Conservation (phyloP, 1,140 invertebrate genomes). For the Diabrotica virgifera region DNA sequence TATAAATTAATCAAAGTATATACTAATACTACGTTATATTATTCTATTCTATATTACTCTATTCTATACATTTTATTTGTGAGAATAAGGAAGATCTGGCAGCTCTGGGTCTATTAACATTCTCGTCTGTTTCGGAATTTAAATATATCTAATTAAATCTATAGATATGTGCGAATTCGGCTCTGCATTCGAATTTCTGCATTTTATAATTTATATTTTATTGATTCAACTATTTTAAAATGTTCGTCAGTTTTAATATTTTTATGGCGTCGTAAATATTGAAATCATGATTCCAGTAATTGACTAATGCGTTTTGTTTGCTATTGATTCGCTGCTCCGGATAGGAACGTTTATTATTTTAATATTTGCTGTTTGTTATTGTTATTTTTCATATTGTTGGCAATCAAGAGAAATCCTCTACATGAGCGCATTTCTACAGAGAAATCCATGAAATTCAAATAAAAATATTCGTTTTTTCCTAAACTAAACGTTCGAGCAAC, state of each 20-base stretch:
- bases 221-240: constrained; percentile 15
- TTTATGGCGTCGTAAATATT: constrained; percentile 16
- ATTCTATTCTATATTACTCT: too few relatives aligned
- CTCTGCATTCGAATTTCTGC: background rate
- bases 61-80: too few relatives aligned
- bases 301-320: constrained; percentile 12
- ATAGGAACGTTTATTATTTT: background rate
- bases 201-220: constrained; percentile 14
- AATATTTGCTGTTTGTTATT: background rate
- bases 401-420: background rate
- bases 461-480: too few relatives aligned
- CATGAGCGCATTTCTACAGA: too few relatives aligned
- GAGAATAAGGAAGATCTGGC: too few relatives aligned
- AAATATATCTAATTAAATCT: too few relatives aligned
- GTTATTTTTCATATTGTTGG: background rate
- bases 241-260: constrained; percentile 12
- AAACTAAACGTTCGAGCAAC: too few relatives aligned
- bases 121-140: too few relatives aligned
- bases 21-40: too few relatives aligned
- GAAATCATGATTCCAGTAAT: constrained; percentile 11
- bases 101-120: too few relatives aligned
- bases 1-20: too few relatives aligned
- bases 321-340: background rate
- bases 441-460: too few relatives aligned
- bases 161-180: background rate